Evolutionary conservation across 2,113 vertebrate species (phyloP), one percentile per base, ranked within the genome.

Genomic region (Elachura formosa): DNA sequence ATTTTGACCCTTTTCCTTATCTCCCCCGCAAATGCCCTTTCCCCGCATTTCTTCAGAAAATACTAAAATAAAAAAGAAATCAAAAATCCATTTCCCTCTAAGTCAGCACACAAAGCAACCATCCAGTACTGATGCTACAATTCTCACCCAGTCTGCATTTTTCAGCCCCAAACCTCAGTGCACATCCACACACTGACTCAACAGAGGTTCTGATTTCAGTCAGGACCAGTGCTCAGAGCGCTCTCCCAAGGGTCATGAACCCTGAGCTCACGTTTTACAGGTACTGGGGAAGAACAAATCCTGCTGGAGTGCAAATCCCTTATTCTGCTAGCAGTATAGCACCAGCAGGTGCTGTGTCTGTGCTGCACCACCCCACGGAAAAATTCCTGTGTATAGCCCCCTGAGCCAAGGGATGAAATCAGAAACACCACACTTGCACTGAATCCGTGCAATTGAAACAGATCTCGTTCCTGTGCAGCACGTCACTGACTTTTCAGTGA

Each of bases 171-270:
- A 54, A 62, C 2, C 33, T 9, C 55, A 31, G 31, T 22, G 62
- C 54, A 28, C n/a, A 25, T 12, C 24, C 1, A 0, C 67, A 61
- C 0, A 0, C 71, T 84, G 52, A 49, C 43, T 63, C 16, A 4
- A 73, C 77, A 91, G 49, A 87, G 84, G 36, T 45, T 22, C 41
- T 43, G 36, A 25, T 20, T 59, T 23, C 87, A 52, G 45, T 3
- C 63, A 68, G 52, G 31, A 43, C 14, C 36, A 26, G 18, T 7
- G 41, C 29, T 72, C 73, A 14, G 45, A 49, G 55, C 6, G 63
- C 72, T 55, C 18, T 62, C 12, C 34, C 45, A 59, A 38, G 79
- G 6, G 71, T 49, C 59, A 5, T 20, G 10, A 64, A 11, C 31
- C n/a, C 29, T 15, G 12, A 87, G 78, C 74, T 90, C 1, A 0